Evolutionary conservation across 2,797 vertebrate species (phyloP).

Genomic region (Acomys russatus): DNA sequence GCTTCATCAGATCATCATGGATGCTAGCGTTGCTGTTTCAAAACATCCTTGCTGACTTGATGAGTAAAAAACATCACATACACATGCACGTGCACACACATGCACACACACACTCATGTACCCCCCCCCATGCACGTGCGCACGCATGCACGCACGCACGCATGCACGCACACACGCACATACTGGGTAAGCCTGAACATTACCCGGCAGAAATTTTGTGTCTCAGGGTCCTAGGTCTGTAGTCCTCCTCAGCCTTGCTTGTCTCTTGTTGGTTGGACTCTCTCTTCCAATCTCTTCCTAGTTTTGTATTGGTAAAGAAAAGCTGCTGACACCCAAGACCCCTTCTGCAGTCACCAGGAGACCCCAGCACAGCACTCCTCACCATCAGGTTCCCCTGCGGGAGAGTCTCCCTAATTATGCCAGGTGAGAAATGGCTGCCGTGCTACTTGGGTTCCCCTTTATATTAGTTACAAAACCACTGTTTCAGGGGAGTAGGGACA

Average conservation of each 20-base stretch:
- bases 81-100: too few relatives aligned
- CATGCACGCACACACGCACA: too few relatives aligned
- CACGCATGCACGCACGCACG: too few relatives aligned
- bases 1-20: neutral
- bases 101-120: too few relatives aligned
- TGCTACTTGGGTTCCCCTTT: neutral
- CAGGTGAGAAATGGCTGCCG: neutral
- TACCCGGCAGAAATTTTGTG: too few relatives aligned
- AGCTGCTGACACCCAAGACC: neutral
- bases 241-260: neutral
- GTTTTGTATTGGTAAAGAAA: conserved; percentile 26
- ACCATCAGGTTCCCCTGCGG: neutral
- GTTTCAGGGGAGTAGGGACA: neutral
- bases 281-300: neutral
- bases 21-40: neutral
- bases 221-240: neutral
- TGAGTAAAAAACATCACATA: neutral
- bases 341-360: neutral
- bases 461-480: neutral
- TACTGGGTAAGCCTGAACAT: neutral
- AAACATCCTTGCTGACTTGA: neutral
- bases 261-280: neutral
- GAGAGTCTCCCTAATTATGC: neutral
- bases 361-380: too few relatives aligned
- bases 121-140: too few relatives aligned